Conservation (phyloP, 1,140 invertebrate species). For the Aphis gossypii region DNA sequence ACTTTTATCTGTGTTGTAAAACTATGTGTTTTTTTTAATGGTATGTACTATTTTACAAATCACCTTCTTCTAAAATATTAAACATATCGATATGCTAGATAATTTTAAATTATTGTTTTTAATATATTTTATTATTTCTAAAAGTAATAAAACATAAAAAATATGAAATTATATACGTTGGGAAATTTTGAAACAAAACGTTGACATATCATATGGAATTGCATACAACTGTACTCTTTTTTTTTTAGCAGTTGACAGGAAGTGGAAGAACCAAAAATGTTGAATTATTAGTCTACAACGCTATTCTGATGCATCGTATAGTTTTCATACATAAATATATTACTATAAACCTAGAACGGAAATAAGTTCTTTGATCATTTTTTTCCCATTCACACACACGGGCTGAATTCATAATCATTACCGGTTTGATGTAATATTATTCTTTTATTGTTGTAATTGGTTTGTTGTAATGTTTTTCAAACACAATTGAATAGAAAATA, state of each 20-base stretch:
- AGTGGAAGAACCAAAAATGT: background rate
- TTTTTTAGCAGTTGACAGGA: conserved; percentile 29
- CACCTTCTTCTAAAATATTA: too few species aligned
- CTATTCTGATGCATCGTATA: background rate
- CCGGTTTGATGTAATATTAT: background rate
- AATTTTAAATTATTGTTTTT: background rate
- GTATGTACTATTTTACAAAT: background rate
- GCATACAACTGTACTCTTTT: background rate
- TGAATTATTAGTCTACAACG: conserved; percentile 16
- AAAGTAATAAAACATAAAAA: background rate
- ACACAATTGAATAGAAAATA: background rate
- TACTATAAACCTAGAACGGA: background rate
- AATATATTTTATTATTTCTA: background rate
- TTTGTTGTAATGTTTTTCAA: background rate
- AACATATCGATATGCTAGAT: background rate
- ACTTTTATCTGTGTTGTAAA: too few species aligned
- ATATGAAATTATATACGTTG: background rate
- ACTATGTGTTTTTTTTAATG: too few species aligned
- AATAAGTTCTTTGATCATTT: background rate
- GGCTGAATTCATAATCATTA: background rate
- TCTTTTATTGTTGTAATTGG: background rate
- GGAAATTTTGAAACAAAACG: background rate
- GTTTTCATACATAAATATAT: background rate
- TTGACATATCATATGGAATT: background rate
- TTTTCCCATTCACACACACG: background rate